Evolutionary conservation across 2,888 invertebrate genomes (phyloP).

Genomic region (Thysanoteuthis rhombus): DNA sequence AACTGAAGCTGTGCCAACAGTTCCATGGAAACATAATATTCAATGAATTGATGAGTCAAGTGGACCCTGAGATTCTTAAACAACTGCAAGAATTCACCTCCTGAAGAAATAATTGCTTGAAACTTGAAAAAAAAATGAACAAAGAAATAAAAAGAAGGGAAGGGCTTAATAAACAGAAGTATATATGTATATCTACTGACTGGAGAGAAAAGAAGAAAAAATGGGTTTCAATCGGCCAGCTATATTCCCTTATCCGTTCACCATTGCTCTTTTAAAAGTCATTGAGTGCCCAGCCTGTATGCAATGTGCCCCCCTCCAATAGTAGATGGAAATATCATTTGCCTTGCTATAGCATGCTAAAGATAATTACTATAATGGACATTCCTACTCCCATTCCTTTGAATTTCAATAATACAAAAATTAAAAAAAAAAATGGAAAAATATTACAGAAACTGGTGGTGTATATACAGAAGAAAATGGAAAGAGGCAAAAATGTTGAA

Average conservation of each 20-base stretch:
- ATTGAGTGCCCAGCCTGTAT: neutral
- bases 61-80: conserved; percentile 79
- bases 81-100: conserved; percentile 71
- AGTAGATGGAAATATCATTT: neutral
- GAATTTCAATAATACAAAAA: neutral
- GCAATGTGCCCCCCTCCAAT: neutral
- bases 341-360: conserved; percentile 12
- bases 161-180: neutral
- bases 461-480: neutral
- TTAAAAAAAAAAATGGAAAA: neutral
- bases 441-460: neutral
- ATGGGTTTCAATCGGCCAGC: neutral
- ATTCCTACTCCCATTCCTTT: neutral
- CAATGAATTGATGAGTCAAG: conserved; percentile 78
- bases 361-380: conserved; percentile 12
- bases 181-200: too few relatives aligned
- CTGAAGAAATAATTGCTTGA: neutral
- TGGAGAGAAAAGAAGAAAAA: neutral
- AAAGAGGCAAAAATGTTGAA: neutral
- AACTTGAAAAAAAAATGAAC: neutral
- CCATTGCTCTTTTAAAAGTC: neutral
- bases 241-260: neutral
- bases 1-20: conserved; percentile 78
- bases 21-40: conserved; percentile 83
- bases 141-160: neutral